Evolutionary conservation across 2,888 invertebrate species (phyloP), one percentile per base, ranked within the genome.

Genomic region (Autographa pulchrina): DNA sequence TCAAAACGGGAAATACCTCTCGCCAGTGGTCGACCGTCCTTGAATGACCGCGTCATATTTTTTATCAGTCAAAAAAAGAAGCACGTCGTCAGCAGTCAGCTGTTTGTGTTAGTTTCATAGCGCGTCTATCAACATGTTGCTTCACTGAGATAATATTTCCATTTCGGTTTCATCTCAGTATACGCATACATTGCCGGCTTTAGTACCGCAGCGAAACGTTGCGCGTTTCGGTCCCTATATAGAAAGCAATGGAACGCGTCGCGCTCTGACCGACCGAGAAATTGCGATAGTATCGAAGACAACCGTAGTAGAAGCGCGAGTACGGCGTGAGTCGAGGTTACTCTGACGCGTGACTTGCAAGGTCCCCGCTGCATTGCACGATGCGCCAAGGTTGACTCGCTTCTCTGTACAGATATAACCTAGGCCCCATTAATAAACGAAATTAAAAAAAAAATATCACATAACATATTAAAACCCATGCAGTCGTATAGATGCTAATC

Each of bases 301-400:
- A 87, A 90, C 84, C 90, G 85, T 88, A 85, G 92, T 93, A 93
- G 85, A 86, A 91, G 90, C 81, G 87, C 90, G 92, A 93, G 92
- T 92, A 94, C 93, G 91, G 92, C 93, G 93, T 92, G 93, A 93
- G 93, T 90, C 95, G 95, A 95, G 95, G 96, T 95, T 95, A 95
- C 92, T 92, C 93, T 95, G 96, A 96, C 96, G 96, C 95, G 96
- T 96, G 95, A 95, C 95, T 96, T 95, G 96, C 96, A 95, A 96
- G 96, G 96, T 95, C 94, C 91, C 92, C 93, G 94, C 92, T 96
- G 96, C 96, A 96, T 93, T 95, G 95, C 95, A 94, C 95, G 95
- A 96, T 95, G 96, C 94, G 94, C 94, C 96, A 96, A 96, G 96
- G 96, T 96, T 95, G 94, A 91, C 89, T 92, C 91, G 91, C 92